Evolutionary conservation across 2,797 vertebrate genomes (phyloP).

Genomic region (Siniperca scherzeri): DNA sequence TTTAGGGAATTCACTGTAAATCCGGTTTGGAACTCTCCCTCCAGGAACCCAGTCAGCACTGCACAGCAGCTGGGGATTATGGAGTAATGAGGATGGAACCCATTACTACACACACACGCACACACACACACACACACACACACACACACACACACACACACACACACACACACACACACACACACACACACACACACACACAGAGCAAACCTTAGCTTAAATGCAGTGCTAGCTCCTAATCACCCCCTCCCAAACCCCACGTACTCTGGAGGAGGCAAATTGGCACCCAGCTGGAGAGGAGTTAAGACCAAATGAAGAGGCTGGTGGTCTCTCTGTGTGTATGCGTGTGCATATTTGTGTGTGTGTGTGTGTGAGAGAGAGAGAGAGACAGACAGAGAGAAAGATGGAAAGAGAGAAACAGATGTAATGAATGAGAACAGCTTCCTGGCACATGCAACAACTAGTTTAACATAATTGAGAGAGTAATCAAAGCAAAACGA

Average conservation of each 20-base stretch:
- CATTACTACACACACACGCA: conserved; percentile 61
- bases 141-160: conserved; percentile 21
- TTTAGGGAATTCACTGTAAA: conserved; percentile 78
- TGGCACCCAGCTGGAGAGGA: conserved; percentile 78
- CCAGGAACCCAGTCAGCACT: conserved; percentile 77
- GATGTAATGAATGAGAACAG: conserved; percentile 69
- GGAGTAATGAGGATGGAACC: conserved; percentile 78
- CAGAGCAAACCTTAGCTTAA: conserved; percentile 47
- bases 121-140: conserved; percentile 23
- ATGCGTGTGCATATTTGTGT: conserved; percentile 23
- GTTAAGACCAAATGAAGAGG: conserved; percentile 71
- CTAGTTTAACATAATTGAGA: conserved; percentile 66
- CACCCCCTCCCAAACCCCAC: conserved; percentile 58
- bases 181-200: conserved; percentile 23
- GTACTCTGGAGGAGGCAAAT: conserved; percentile 75
- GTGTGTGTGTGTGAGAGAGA: background rate
- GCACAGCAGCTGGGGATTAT: conserved; percentile 84
- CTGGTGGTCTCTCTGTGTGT: conserved; percentile 54
- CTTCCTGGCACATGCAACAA: conserved; percentile 69
- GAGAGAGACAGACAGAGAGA: background rate
- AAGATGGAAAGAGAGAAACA: conserved; percentile 54
- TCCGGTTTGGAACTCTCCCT: conserved; percentile 82
- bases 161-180: conserved; percentile 32
- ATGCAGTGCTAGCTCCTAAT: conserved; percentile 65
- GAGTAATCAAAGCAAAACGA: conserved; percentile 58